phyloP scores from a whole-genome alignment of 2,888 invertebrate species.

The Ypsolopha scabrella region DNA sequence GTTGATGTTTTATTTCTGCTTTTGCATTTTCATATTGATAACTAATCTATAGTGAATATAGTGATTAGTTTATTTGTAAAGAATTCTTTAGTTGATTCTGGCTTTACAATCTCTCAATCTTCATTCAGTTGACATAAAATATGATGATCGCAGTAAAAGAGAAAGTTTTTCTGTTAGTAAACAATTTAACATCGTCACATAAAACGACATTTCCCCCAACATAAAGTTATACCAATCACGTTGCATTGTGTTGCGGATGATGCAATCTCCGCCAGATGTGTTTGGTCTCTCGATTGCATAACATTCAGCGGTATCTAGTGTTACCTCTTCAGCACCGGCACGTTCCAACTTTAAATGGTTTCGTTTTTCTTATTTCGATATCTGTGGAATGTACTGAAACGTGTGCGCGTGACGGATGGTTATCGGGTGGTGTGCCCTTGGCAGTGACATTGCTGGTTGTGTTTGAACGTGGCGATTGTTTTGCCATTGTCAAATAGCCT shows the following conservation, averaged over 20 bases:
- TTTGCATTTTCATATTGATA: no score
- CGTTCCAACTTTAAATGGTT: slow-evolving; percentile 14
- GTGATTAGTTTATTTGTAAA: no score
- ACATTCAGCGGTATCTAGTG: no score
- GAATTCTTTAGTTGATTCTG: no score
- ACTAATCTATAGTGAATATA: no score
- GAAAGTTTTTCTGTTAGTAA: no score
- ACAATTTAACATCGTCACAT: no score
- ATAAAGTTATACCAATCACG: not conserved
- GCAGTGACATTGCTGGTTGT: slow-evolving; percentile 39
- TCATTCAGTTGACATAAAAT: no score
- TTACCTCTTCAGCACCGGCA: slow-evolving; percentile 12
- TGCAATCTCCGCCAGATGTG: not conserved
- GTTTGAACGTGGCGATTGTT: slow-evolving; percentile 11
- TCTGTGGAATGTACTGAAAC: slow-evolving; percentile 59
- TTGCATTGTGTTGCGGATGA: not conserved
- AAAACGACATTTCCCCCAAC: no score
- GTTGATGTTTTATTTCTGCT: no score
- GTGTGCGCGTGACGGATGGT: slow-evolving; percentile 48
- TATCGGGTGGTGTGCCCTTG: slow-evolving; percentile 49
- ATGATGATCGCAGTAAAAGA: no score
- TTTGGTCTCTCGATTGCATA: slow-evolving; percentile 12
- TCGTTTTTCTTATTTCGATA: slow-evolving; percentile 23
- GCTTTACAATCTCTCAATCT: no score
- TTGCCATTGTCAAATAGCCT: slow-evolving; percentile 10